These are phyloP conservation scores for Eueides isabella DNA, from an alignment of 1,140 invertebrate species.

Conservation along the genomic window DNA sequence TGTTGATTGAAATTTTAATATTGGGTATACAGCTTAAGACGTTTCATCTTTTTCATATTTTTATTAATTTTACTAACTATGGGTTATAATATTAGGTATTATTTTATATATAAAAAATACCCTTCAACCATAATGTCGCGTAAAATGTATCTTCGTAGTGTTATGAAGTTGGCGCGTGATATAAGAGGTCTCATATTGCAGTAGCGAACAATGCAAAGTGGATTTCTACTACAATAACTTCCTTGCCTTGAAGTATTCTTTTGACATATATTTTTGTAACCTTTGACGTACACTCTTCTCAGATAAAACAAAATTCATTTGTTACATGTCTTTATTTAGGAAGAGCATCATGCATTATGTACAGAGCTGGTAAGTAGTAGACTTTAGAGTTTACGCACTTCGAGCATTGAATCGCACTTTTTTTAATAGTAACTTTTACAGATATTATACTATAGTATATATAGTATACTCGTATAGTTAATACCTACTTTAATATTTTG, in stretches of 20 bases:
- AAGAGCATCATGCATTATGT: slow-evolving; percentile 92
- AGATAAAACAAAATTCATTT: slow-evolving; percentile 51
- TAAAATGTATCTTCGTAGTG: slow-evolving; percentile 6
- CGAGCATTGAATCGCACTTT: background rate
- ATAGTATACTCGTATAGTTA: background rate
- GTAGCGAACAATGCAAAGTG: slow-evolving; percentile 35
- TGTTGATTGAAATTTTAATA: too few relatives aligned
- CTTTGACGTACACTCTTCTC: slow-evolving; percentile 35
- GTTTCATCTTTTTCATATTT: too few relatives aligned
- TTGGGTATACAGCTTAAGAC: too few relatives aligned
- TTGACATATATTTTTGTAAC: slow-evolving; percentile 42
- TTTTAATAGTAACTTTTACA: background rate
- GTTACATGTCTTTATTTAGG: slow-evolving; percentile 82
- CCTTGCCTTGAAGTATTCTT: slow-evolving; percentile 35
- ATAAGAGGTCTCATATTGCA: slow-evolving; percentile 35
- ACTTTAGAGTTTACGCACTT: slow-evolving; percentile 22
- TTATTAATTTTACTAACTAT: too few relatives aligned
- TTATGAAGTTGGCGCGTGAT: slow-evolving; percentile 19
- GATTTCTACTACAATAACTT: slow-evolving; percentile 39
- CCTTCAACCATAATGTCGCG: background rate
- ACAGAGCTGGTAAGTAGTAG: slow-evolving; percentile 89
- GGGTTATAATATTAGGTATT: background rate
- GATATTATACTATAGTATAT: background rate
- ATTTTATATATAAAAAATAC: background rate
- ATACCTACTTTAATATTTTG: background rate